Conservation (phyloP, 2,113 vertebrate species). For the Epinephelus cyanopodus region DNA sequence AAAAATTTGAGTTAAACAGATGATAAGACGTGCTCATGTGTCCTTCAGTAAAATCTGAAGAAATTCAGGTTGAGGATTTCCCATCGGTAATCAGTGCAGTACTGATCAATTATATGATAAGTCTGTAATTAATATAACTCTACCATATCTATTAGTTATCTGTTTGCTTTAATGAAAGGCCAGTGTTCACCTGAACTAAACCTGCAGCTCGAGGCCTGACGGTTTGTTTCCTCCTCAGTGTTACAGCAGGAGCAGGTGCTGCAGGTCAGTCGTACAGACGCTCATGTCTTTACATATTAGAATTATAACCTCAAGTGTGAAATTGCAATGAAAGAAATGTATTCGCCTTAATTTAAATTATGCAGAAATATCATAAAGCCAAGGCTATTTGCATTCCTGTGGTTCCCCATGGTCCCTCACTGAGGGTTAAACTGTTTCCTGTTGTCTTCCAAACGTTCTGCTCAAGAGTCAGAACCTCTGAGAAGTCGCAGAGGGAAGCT, state of each 20-base stretch:
- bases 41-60: conserved; percentile 7
- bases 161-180: conserved; percentile 8
- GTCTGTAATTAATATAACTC: conserved; percentile 5
- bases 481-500: background rate
- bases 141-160: background rate
- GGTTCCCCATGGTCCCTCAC: background rate
- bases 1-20: background rate
- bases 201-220: background rate
- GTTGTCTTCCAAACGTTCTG: background rate
- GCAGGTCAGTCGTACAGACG: background rate
- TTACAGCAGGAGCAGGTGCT: background rate
- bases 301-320: background rate
- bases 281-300: background rate
- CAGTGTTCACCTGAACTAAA: background rate
- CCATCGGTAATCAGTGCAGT: background rate
- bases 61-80: conserved; percentile 1
- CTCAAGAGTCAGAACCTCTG: background rate
- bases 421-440: background rate
- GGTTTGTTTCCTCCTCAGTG: background rate
- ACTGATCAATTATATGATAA: conserved; percentile 49
- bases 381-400: background rate
- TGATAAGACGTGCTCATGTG: background rate
- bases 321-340: background rate
- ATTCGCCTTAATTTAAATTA: conserved; percentile 6
- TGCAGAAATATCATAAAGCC: background rate